Percentiles rank a stretch among this genome's conserved stretches.
Conservation (phyloP, 2,797 vertebrate genomes). For the Myoxocephalus aenaeus region DNA sequence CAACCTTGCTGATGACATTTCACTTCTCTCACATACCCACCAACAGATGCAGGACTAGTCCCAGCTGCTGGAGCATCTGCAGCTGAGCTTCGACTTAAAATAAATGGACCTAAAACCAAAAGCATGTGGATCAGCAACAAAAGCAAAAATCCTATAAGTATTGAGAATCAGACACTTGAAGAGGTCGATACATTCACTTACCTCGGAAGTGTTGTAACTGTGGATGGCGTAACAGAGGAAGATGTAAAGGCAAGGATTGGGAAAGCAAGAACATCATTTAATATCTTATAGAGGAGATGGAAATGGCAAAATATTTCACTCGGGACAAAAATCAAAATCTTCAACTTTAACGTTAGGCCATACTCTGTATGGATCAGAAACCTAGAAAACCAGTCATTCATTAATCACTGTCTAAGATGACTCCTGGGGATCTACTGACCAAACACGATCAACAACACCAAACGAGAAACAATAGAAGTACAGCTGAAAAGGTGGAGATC, state of each 20-base stretch:
- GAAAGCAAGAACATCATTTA: background rate
- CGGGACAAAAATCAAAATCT: background rate
- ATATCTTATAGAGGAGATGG: background rate
- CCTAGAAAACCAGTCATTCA: background rate
- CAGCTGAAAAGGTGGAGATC: background rate
- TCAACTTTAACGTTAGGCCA: background rate
- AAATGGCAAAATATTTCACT: conserved; percentile 3
- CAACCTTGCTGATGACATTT: background rate
- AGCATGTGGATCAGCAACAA: background rate
- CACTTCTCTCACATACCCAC: background rate
- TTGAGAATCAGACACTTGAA: background rate
- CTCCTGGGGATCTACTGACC: background rate
- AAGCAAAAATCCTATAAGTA: background rate
- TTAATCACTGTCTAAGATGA: background rate
- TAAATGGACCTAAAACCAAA: background rate
- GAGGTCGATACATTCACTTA: background rate
- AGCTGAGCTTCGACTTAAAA: background rate
- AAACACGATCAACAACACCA: background rate
- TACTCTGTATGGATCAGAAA: background rate
- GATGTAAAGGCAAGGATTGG: background rate
- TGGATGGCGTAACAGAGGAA: background rate
- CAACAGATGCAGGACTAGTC: background rate
- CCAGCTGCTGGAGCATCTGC: conserved; percentile 1
- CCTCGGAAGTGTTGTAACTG: background rate
- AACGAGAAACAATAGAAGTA: background rate